A percentile compares a stretch with the other conserved stretches of the same genome.
Evolutionary conservation across 35 echinoderm and acorn worm genomes (phyloP).

Genomic region (Ptychodera flava): DNA sequence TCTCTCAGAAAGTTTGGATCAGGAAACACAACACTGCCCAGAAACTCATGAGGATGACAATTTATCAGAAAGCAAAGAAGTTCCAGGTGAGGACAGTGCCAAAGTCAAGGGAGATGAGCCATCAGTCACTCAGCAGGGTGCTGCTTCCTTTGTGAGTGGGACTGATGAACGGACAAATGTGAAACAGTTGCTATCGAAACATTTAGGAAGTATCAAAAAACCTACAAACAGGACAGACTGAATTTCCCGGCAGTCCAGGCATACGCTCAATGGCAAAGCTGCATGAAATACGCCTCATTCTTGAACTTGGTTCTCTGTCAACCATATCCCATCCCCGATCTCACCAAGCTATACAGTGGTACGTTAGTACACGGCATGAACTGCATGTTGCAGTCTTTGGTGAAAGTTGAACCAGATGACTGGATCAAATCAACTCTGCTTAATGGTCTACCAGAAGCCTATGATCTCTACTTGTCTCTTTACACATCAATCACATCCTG

Average conservation of each 20-base stretch:
- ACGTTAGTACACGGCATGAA: neutral
- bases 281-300: constrained; percentile 5
- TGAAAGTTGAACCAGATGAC: neutral
- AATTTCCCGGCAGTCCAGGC: neutral
- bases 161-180: no score
- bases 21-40: no score
- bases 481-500: neutral
- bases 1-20: neutral
- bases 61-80: no score
- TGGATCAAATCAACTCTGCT: neutral
- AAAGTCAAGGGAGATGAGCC: no score
- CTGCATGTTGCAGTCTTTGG: neutral
- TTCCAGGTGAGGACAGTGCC: no score
- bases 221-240: neutral
- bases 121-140: no score
- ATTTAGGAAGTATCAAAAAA: neutral
- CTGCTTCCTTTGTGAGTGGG: no score
- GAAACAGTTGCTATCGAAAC: neutral
- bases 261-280: constrained; percentile 12
- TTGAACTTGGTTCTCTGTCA: neutral
- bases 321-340: neutral
- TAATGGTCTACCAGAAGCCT: neutral
- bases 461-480: neutral
- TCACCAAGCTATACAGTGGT: neutral
- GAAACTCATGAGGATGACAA: no score